Evolutionary conservation across 1,140 invertebrate genomes (phyloP), one percentile per base, ranked within the genome.

Genomic region (Calephelis virginiensis): DNA sequence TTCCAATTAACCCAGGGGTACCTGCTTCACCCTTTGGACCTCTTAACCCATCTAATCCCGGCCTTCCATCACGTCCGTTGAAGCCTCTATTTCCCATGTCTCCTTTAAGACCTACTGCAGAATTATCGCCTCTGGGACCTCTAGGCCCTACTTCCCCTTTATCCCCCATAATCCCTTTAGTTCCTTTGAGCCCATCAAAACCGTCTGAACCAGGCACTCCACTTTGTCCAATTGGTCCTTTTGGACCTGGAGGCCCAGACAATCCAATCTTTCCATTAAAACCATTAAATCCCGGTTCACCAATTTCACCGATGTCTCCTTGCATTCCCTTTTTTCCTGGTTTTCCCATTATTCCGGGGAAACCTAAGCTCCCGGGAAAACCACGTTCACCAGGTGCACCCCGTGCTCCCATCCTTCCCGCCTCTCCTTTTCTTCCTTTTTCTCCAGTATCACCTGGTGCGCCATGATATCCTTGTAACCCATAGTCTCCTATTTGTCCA

Each of bases 121-220:
- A 92, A 70, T 85, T 80, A 49, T 92, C 88, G 68, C 94, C 94
- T n/a, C 85, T 82, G n/a, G 71, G 61, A 48, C 92, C 92, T 76
- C 79, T 69, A 46, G 64, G 47, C 56, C 86, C 87, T 11, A 59
- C 53, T 8, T 66, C 66, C 8, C 85, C 85, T 13, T 81, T 74
- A 49, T 93, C 92, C 13, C 96, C 96, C 6, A 79, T 64, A 12
- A 93, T 92, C 68, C 95, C 96, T 85, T 96, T 94, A 12, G 92
- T 88, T 62, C 95, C 96, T 69, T 92, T 93, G 64, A 93, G 93
- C 2, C 94, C 84, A 50, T 91, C 90, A 49, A 66, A 10, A n/a
- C 86, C 86, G 38, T 59, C 14, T 64, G 62, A 43, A 43, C 85
- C 85, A 10, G 48, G 46, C n/a, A 74, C 13, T 11, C 85, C 85